Evolutionary conservation across 2,888 invertebrate genomes (phyloP), one percentile per base, ranked within the genome.

Genomic region (Tillus elongatus): DNA sequence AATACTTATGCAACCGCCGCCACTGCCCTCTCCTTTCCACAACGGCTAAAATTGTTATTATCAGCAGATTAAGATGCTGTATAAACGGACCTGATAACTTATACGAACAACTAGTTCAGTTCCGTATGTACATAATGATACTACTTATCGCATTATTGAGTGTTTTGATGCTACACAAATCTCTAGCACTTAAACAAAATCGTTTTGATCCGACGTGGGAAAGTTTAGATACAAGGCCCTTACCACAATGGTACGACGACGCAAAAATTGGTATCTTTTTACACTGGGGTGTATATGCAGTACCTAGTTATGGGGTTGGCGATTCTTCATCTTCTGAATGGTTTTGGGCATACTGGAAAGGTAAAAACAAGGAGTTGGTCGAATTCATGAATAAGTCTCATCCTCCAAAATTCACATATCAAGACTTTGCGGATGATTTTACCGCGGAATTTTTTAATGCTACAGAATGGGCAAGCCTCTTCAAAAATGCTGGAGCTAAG

Each of bases 281-380:
- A 27, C 93, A 93, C 57, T 93, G 91, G 89, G 93, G 93, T 1
- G 86, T 93, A 0, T 95, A 82, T 57, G 79, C 88, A 0, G 93
- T 93, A 9, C 93, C 91, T 1, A 83, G 87, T 57, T 86, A 79
- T 62, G 77, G 79, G 0, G n/a, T n/a, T n/a, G n/a, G n/a, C n/a
- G n/a, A n/a, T n/a, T n/a, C n/a, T n/a, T n/a, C n/a, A n/a, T n/a
- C n/a, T n/a, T 78, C 80, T 0, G 93, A 91, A 68, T 95, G 93
- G 95, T 93, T 93, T 62, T 93, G 93, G 93, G 68, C 64, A 12
- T 68, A 79, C 50, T 92, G 89, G 91, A 68, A 74, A 68, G 72
- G 84, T 82, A 68, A 8, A n/a, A n/a, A n/a, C n/a, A 11, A 29
- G 4, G 34, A 33, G 9, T 28, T 33, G 47, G 57, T 62, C 2